Percentiles rank a stretch among this genome's conserved stretches.
These are phyloP conservation scores for Clupea harengus DNA, from an alignment of 2,113 vertebrate species.

Conservation along the genomic window DNA sequence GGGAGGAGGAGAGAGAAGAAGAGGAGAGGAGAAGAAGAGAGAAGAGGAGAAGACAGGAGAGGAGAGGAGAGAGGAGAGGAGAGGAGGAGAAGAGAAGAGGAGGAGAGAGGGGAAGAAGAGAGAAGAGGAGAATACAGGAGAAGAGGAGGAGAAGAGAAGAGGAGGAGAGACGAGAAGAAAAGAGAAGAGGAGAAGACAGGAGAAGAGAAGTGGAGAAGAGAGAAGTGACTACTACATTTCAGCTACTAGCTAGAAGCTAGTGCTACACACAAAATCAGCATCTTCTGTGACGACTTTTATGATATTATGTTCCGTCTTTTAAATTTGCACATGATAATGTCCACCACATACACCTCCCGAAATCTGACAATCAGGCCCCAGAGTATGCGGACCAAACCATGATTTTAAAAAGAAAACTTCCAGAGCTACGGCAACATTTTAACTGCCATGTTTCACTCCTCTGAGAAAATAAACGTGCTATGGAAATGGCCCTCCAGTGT, in stretches of 20 bases:
- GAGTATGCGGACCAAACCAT: background rate
- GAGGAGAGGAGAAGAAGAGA: background rate
- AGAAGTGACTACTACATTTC: too few relatives aligned
- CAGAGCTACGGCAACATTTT: background rate
- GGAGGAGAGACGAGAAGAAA: background rate
- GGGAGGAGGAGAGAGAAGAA: too few relatives aligned
- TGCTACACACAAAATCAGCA: background rate
- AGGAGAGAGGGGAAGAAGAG: background rate
- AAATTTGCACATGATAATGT: background rate
- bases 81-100: too few relatives aligned
- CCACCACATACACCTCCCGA: background rate
- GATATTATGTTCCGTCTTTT: background rate
- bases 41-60: background rate
- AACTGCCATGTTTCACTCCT: background rate
- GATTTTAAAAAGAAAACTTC: background rate
- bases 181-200: background rate
- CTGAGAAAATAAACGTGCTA: background rate
- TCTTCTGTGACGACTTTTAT: too few relatives aligned
- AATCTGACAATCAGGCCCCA: background rate
- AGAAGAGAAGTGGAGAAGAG: background rate
- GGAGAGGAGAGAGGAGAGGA: background rate
- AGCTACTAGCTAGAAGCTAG: background rate
- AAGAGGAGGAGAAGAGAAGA: background rate
- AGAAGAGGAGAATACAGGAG: background rate
- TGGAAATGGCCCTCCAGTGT: background rate